Conservation (phyloP, 2,113 vertebrate species). For the Microcebus tavaratra region DNA sequence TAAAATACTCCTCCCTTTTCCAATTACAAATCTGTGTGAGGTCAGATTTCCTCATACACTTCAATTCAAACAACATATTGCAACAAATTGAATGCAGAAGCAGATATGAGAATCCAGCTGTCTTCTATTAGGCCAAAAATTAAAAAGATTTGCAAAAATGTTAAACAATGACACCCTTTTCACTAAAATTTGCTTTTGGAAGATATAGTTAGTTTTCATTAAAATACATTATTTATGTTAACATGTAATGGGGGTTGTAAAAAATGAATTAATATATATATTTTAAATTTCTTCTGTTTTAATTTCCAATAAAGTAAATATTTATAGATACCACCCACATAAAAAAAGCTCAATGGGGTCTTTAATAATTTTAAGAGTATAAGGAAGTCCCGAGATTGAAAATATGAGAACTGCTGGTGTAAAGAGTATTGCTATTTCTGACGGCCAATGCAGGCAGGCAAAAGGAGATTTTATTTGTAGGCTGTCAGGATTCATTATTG, state of each 20-base stretch:
- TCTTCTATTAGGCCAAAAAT: constrained; percentile 44
- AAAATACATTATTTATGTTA: constrained; percentile 29
- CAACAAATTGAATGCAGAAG: constrained; percentile 39
- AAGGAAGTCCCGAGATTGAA: neutral
- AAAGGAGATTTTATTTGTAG: constrained; percentile 42
- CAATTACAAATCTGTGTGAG: constrained; percentile 28
- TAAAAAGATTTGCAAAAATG: constrained; percentile 54
- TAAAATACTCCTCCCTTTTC: constrained; percentile 52
- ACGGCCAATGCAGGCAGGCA: neutral
- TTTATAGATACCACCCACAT: neutral
- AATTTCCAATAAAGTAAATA: neutral
- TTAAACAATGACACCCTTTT: constrained; percentile 35
- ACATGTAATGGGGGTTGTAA: neutral
- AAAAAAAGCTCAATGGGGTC: neutral
- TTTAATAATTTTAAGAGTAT: constrained; percentile 41
- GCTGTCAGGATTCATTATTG: constrained; percentile 43
- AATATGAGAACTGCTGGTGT: neutral
- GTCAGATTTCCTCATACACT: constrained; percentile 44
- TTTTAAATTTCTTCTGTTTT: neutral
- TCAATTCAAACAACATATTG: constrained; percentile 10
- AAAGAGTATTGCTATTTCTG: constrained; percentile 19
- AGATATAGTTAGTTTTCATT: constrained; percentile 31
- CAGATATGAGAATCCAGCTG: constrained; percentile 13
- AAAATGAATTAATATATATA: constrained; percentile 1
- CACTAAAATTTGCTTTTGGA: constrained; percentile 22